Evolutionary conservation across 2,888 invertebrate species (phyloP).

Genomic region (Mesochorus sp.): DNA sequence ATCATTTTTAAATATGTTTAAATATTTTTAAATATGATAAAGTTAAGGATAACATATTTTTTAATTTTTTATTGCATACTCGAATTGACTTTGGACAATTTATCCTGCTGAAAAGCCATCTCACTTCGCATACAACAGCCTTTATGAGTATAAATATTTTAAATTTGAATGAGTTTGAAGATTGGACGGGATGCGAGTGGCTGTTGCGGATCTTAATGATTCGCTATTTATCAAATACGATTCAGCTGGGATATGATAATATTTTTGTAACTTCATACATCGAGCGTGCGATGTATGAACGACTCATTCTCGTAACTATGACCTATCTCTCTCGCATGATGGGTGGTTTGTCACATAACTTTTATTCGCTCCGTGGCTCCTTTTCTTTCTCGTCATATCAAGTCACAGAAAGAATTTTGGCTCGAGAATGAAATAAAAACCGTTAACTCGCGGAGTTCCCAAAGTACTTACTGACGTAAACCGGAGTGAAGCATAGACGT

Average conservation of each 20-base stretch:
- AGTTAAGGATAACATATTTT: no score
- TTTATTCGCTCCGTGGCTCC: conserved; percentile 10
- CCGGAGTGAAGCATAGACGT: not conserved
- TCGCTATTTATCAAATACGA: conserved; percentile 15
- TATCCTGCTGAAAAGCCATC: no score
- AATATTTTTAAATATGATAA: no score
- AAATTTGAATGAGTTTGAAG: not conserved
- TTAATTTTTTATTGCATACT: no score
- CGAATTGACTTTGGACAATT: no score
- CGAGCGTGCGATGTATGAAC: not conserved
- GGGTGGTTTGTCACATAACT: no score
- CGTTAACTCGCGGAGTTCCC: conserved; percentile 53
- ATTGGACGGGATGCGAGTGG: not conserved
- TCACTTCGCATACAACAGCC: no score
- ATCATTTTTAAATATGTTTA: no score
- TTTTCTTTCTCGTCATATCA: conserved; percentile 15
- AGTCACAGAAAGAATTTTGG: not conserved
- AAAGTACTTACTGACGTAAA: not conserved
- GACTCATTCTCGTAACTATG: conserved; percentile 37
- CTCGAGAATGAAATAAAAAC: conserved; percentile 38
- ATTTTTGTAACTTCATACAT: conserved; percentile 12
- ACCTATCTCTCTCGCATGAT: conserved; percentile 21
- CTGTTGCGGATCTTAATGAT: not conserved
- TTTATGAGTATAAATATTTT: no score
- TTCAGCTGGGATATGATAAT: not conserved